Conservation (phyloP, 2,888 invertebrate genomes). For the Agrotis clavis region DNA sequence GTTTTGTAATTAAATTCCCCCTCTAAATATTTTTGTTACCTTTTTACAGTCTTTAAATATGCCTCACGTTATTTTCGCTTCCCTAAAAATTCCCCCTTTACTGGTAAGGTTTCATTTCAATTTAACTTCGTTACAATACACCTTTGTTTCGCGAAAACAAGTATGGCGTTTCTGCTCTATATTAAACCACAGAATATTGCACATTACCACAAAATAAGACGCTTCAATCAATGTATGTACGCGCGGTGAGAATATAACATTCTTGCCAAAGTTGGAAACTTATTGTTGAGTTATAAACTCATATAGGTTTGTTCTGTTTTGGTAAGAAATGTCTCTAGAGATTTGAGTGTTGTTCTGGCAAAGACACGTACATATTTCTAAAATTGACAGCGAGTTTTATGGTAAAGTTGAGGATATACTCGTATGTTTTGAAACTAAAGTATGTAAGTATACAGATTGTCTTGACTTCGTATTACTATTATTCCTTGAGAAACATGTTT, state of each 20-base stretch:
- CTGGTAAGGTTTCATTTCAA: constrained; percentile 44
- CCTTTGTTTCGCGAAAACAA: constrained; percentile 28
- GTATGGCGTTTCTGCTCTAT: constrained; percentile 18
- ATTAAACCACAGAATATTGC: constrained; percentile 54
- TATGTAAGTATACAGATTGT: neutral
- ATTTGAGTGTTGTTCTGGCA: constrained; percentile 14
- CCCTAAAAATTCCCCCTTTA: neutral
- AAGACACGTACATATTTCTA: neutral
- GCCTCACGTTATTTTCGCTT: neutral
- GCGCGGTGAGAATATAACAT: constrained; percentile 38
- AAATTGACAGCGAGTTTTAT: neutral
- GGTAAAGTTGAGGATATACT: neutral
- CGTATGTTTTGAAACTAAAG: neutral
- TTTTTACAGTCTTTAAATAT: neutral
- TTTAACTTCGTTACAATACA: constrained; percentile 26
- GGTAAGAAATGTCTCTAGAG: constrained; percentile 7
- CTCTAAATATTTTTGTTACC: neutral
- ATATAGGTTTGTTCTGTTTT: constrained; percentile 21
- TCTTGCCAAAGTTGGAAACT: constrained; percentile 21
- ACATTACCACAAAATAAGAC: constrained; percentile 44
- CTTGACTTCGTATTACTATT: neutral
- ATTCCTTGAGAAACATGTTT: neutral
- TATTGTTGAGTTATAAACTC: constrained; percentile 18
- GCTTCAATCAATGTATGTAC: constrained; percentile 45
- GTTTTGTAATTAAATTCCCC: constrained; percentile 9